These are phyloP conservation scores for Nesoenas mayeri DNA, from an alignment of 2,113 vertebrate species.

Conservation along the genomic window DNA sequence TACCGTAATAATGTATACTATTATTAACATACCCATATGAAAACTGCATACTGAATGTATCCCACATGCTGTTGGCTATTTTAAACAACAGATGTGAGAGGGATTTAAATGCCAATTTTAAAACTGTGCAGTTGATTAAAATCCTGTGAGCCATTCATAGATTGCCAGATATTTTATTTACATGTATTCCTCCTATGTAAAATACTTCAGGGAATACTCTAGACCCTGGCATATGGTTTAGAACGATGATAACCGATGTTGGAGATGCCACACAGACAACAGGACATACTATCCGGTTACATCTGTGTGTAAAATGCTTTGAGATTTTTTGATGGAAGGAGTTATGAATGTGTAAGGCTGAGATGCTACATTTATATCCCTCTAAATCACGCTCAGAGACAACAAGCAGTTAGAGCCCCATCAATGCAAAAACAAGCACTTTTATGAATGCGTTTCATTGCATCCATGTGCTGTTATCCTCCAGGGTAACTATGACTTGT, in stretches of 20 bases:
- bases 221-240: slow-evolving; percentile 42
- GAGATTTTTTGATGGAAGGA: slow-evolving; percentile 45
- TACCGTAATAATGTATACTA: not conserved
- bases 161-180: slow-evolving; percentile 61
- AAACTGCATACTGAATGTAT: slow-evolving; percentile 28
- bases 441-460: slow-evolving; percentile 43
- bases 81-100: slow-evolving; percentile 59
- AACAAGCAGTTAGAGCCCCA: slow-evolving; percentile 37
- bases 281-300: slow-evolving; percentile 49
- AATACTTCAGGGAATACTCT: slow-evolving; percentile 61
- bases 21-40: slow-evolving; percentile 34
- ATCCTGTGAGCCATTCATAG: slow-evolving; percentile 59
- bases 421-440: not conserved
- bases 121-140: slow-evolving; percentile 58
- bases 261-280: slow-evolving; percentile 62
- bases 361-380: slow-evolving; percentile 35
- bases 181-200: slow-evolving; percentile 43
- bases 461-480: slow-evolving; percentile 38
- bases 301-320: slow-evolving; percentile 42
- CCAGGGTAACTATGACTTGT: slow-evolving; percentile 30
- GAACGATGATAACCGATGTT: slow-evolving; percentile 37
- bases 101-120: slow-evolving; percentile 57
- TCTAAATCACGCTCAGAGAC: slow-evolving; percentile 34
- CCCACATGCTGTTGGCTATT: slow-evolving; percentile 20
- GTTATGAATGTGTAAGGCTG: slow-evolving; percentile 42